These are phyloP conservation scores for Bostrychus sinensis DNA, from an alignment of 2,113 vertebrate species.

Conservation along the genomic window DNA sequence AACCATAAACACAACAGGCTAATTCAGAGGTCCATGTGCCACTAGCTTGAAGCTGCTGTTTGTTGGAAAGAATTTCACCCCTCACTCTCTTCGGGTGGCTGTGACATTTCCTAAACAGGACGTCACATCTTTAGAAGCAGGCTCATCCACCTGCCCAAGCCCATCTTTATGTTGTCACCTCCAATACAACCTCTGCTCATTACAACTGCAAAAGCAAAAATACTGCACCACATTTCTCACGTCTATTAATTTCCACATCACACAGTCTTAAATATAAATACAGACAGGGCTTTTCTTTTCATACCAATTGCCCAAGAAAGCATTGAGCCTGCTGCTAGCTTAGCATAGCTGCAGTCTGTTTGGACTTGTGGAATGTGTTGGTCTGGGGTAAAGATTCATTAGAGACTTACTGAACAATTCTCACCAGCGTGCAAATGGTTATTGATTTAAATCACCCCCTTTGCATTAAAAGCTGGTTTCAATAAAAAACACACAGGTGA, in stretches of 20 bases:
- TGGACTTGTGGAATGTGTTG: slow-evolving; percentile 82
- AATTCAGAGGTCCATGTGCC: slow-evolving; percentile 54
- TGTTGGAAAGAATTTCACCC: slow-evolving; percentile 79
- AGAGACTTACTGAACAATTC: slow-evolving; percentile 79
- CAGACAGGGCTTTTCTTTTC: slow-evolving; percentile 46
- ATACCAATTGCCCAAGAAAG: slow-evolving; percentile 45
- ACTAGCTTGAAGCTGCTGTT: slow-evolving; percentile 75
- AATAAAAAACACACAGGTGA: slow-evolving; percentile 67
- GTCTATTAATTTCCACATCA: slow-evolving; percentile 35
- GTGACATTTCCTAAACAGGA: slow-evolving; percentile 80
- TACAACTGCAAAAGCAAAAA: slow-evolving; percentile 59
- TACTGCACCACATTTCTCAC: slow-evolving; percentile 50
- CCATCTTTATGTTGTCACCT: slow-evolving; percentile 50
- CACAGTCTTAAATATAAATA: slow-evolving; percentile 27
- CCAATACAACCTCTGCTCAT: slow-evolving; percentile 46
- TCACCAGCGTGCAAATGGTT: slow-evolving; percentile 67
- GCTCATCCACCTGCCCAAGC: slow-evolving; percentile 52
- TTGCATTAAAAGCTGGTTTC: slow-evolving; percentile 55
- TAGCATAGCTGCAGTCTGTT: slow-evolving; percentile 61
- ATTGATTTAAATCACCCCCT: slow-evolving; percentile 64
- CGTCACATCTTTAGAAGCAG: slow-evolving; percentile 69
- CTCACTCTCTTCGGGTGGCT: slow-evolving; percentile 69
- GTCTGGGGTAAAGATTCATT: slow-evolving; percentile 77
- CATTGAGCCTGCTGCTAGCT: slow-evolving; percentile 45
- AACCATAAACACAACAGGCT: slow-evolving; percentile 51